These are phyloP conservation scores for Haliclystus octoradiatus DNA, from an alignment of 30 jellyfish, hydroid and myxozoan species.

Conservation along the genomic window DNA sequence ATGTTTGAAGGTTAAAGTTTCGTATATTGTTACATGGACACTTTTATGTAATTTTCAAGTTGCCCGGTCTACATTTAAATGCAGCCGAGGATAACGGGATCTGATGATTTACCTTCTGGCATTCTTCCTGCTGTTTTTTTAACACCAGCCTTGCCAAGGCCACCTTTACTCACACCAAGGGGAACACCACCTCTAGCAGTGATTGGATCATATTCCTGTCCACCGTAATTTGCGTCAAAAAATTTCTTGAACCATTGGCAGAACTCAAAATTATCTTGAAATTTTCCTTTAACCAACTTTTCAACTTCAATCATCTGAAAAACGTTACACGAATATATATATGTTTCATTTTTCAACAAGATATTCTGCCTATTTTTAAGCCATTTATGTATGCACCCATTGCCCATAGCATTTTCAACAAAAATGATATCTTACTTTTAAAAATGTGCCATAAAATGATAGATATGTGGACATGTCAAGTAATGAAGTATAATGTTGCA, in stretches of 20 bases:
- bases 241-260: slow-evolving; percentile 88
- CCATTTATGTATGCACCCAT: too few relatives aligned
- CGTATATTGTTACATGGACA: too few relatives aligned
- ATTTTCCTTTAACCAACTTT: slow-evolving; percentile 52
- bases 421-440: too few relatives aligned
- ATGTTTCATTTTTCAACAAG: too few relatives aligned
- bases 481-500: neutral
- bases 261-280: slow-evolving; percentile 81
- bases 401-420: too few relatives aligned
- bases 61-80: too few relatives aligned
- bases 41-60: too few relatives aligned
- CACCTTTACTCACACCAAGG: slow-evolving; percentile 23
- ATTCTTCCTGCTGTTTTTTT: slow-evolving; percentile 33
- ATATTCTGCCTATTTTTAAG: too few relatives aligned
- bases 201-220: slow-evolving; percentile 77
- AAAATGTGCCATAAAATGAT: too few relatives aligned
- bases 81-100: neutral
- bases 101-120: slow-evolving; percentile 6
- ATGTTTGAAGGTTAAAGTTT: too few relatives aligned
- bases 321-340: too few relatives aligned
- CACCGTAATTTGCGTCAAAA: slow-evolving; percentile 83
- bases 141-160: slow-evolving; percentile 19
- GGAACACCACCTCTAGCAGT: slow-evolving; percentile 58
- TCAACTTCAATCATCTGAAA: slow-evolving; percentile 67
- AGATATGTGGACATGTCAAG: neutral